Base-by-base conservation (phyloP, 2,113 vertebrate genomes). In the Gallinago jamesoni region DNA sequence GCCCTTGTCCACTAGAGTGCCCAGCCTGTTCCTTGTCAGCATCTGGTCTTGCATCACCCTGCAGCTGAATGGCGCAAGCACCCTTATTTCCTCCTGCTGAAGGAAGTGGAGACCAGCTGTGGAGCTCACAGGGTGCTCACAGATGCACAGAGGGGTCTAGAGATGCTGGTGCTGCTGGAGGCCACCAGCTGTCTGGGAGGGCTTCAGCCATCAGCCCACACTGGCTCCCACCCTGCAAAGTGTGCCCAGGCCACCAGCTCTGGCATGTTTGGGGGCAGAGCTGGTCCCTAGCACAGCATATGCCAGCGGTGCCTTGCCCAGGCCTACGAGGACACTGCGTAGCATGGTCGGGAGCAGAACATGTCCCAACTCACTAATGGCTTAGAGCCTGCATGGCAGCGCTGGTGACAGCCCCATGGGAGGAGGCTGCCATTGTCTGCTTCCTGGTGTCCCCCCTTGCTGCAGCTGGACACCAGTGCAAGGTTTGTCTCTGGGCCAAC, bases 21-120 rank as follows among this genome's bases (percentile, higher is more conserved):
- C 12, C 28, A 43, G 57, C 35, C 50, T 68, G 31, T 28, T 89
- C 52, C 67, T 59, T 2, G 1, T 31, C 74, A 52, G 80, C 92
- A 76, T 79, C 86, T 96, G 92, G 41, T 89, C 89, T 97, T 96
- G 78, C 94, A 74, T 93, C 94, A 97, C 10, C 31, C 66, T 0
- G 1, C 41, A 53, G 94, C 50, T 0, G 0, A 56, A 55, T 94
- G 93, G 63, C 0, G 67, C 77, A 96, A 95, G 62, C 37, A 37
- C 6, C 37, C 77, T 56, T 12, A 6, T 84, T 96, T 93, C 74
- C 74, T 96, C 28, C 55, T 4, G 2, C 43, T 1, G 2, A 83
- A 52, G 96, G 91, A 96, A 95, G 77, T 73, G 74, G 35, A 89
- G 53, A 52, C 1, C 0, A 4, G 35, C 48, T 6, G 0, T 8